phyloP scores from a whole-genome alignment of 2,888 invertebrate genomes.

The Eupeodes latifasciatus region DNA sequence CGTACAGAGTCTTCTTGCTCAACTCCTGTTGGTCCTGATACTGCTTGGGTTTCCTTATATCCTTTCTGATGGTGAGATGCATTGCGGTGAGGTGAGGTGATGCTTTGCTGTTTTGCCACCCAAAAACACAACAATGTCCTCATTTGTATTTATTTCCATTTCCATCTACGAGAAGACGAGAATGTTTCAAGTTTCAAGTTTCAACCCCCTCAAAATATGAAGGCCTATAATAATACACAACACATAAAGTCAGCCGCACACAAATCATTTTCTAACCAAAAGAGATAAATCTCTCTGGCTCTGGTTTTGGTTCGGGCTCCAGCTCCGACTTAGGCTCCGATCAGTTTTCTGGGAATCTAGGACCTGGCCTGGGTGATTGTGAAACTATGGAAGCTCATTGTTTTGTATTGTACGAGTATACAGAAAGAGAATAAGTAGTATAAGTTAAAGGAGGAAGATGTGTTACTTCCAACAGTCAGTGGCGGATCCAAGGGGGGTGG shows the following conservation, averaged over 20 bases:
- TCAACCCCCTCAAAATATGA: conserved; percentile 53
- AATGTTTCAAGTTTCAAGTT: conserved; percentile 12
- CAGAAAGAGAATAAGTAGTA: neutral
- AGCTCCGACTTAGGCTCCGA: too few species aligned
- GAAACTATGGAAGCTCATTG: conserved; percentile 19
- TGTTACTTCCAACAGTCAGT: too few species aligned
- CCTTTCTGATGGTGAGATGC: neutral
- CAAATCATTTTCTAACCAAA: conserved; percentile 71
- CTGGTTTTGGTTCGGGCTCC: too few species aligned
- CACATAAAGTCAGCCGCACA: conserved; percentile 58
- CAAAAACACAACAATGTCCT: conserved; percentile 59
- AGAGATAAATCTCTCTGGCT: conserved; percentile 59
- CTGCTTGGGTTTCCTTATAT: too few species aligned
- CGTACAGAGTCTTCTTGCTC: neutral
- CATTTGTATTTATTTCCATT: conserved; percentile 75
- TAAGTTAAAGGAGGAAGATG: neutral
- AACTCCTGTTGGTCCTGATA: too few species aligned
- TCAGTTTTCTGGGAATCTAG: conserved; percentile 21
- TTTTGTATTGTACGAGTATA: neutral
- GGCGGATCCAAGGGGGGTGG: too few species aligned
- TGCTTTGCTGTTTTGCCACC: neutral
- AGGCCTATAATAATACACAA: conserved; percentile 36
- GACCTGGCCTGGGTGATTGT: conserved; percentile 19
- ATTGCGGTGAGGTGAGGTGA: neutral
- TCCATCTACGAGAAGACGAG: conserved; percentile 39